Conservation (phyloP, 2,888 invertebrate species). For the Ischnus inquisitorius region DNA sequence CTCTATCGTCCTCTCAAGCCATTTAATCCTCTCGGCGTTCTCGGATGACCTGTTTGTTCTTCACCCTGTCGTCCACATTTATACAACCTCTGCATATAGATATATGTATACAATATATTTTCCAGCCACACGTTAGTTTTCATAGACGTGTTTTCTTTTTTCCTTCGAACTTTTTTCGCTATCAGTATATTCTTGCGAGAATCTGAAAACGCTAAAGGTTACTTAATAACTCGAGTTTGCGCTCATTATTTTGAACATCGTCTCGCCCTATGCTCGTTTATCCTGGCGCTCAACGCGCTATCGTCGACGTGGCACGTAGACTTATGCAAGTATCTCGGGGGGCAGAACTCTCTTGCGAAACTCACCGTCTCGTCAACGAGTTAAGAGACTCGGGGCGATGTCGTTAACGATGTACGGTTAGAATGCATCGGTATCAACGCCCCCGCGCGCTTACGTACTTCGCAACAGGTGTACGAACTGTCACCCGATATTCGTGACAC, state of each 20-base stretch:
- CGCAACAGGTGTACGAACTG: conserved; percentile 64
- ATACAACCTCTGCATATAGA: background rate
- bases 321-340: background rate
- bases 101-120: background rate
- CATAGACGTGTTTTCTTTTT: background rate
- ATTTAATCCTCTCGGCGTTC: conserved; percentile 23
- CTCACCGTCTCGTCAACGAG: conserved; percentile 33
- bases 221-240: background rate
- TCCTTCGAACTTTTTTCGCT: background rate
- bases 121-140: background rate
- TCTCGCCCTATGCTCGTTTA: background rate
- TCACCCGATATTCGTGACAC: conserved; percentile 54
- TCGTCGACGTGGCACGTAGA: background rate
- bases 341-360: background rate
- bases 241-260: background rate
- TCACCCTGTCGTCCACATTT: background rate
- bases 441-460: conserved; percentile 30
- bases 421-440: conserved; percentile 29
- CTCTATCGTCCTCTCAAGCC: conserved; percentile 22
- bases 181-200: background rate
- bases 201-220: background rate
- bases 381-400: conserved; percentile 29
- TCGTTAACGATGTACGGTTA: conserved; percentile 18
- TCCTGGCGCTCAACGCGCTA: background rate
- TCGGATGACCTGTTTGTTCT: conserved; percentile 38